Evolutionary conservation across 2,113 vertebrate species (phyloP).

Genomic region (Microtus ochrogaster): DNA sequence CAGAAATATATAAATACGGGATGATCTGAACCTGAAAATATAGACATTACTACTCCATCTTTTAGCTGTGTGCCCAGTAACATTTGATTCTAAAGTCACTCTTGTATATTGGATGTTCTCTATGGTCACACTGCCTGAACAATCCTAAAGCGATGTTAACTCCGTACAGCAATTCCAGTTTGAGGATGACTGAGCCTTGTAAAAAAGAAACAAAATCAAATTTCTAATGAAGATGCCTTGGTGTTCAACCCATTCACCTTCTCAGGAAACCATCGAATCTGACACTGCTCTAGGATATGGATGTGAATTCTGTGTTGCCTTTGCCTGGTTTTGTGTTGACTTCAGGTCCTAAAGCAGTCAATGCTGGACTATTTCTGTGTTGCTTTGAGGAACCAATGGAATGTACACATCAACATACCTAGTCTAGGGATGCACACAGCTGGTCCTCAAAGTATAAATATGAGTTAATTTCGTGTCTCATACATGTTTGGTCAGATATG

Average conservation of each 20-base stretch:
- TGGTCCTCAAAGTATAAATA: constrained; percentile 30
- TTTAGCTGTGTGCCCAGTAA: neutral
- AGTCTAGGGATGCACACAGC: neutral
- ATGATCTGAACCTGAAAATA: constrained; percentile 19
- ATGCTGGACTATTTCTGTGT: neutral
- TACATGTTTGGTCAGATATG: neutral
- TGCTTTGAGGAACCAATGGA: constrained; percentile 40
- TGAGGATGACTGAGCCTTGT: constrained; percentile 12
- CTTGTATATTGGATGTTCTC: neutral
- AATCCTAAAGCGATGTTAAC: neutral
- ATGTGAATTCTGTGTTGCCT: neutral
- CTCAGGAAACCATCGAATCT: constrained; percentile 39
- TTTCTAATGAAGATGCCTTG: neutral
- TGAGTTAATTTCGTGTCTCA: neutral
- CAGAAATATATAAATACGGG: neutral
- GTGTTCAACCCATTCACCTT: neutral
- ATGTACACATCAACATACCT: neutral
- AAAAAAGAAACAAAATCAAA: neutral
- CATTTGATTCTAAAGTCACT: neutral
- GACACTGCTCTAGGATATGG: neutral
- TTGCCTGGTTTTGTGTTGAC: neutral
- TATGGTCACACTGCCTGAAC: neutral
- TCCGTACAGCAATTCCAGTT: neutral
- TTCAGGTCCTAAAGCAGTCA: neutral
- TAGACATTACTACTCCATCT: neutral